Conservation (phyloP, 2,888 invertebrate species). For the Lasioglossum vierecki region DNA sequence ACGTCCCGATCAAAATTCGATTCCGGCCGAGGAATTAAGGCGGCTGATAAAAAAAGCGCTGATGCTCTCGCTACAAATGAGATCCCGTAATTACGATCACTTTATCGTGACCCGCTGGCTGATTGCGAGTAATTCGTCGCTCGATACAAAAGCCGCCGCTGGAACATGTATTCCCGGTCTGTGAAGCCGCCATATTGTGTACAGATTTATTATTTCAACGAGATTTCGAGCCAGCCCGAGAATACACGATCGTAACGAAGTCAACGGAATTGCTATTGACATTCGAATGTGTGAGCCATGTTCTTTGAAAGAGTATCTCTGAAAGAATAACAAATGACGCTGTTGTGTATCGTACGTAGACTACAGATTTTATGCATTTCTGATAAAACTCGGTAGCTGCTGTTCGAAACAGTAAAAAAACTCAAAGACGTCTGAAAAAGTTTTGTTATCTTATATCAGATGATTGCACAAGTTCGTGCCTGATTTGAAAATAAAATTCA, state of each 20-base stretch:
- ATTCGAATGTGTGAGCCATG: background rate
- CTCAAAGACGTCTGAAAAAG: background rate
- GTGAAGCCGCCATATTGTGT: background rate
- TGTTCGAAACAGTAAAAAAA: background rate
- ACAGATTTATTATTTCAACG: background rate
- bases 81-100: background rate
- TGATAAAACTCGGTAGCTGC: background rate
- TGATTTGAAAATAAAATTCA: too few relatives aligned
- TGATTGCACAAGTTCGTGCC: too few relatives aligned
- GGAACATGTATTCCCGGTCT: background rate
- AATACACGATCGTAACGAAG: background rate
- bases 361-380: background rate
- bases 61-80: background rate
- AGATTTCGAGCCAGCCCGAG: background rate
- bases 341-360: background rate
- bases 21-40: conserved; percentile 14
- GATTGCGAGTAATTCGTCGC: conserved; percentile 5
- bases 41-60: conserved; percentile 18
- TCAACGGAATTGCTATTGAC: background rate
- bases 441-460: background rate
- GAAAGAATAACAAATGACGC: background rate
- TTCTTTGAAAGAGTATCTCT: background rate
- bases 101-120: background rate
- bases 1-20: conserved; percentile 17
- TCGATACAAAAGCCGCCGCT: background rate